Evolutionary conservation across 1,140 invertebrate species (phyloP), one percentile per base, ranked within the genome.

Genomic region (Battus philenor): DNA sequence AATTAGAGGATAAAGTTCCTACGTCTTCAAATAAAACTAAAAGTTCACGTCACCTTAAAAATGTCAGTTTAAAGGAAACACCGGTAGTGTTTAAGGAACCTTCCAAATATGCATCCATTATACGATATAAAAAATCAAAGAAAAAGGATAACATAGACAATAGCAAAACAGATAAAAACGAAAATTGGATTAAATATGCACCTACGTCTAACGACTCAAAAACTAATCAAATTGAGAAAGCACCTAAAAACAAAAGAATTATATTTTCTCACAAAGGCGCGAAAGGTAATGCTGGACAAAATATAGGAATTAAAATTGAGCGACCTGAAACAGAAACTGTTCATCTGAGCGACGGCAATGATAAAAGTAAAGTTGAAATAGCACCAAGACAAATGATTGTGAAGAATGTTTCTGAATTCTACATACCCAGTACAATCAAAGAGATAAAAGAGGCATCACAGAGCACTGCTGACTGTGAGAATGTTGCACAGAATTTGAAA

Each of bases 301-400:
- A 47, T 9, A 31, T 69, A 3, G 63, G 62, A 10, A 68, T 72
- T 24, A 55, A 57, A 13, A 67, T 69, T 41, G 62, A 69, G 11
- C 54, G 46, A n/a, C 10, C 61, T 58, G 20, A 54, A n/a, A 31
- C 54, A 8, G 61, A 63, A 22, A 62, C 67, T 26, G 49, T 45
- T 24, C 41, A 63, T 3, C n/a, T 38, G 0, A 36, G 32, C 27
- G 13, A 32, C 12, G 11, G 11, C 2, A 16, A 10, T 13, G 15
- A 44, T 16, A 24, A 30, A 11, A 49, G 18, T 26, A n/a, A 44
- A 49, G 2, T 16, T 10, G 8, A 10, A 38, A 38, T 8, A 34
- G 17, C 31, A 17, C 8, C 17, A 9, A 33, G 17, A n/a, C 31
- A 33, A 3, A 13, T 33, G 31, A 15, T 16, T 33, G 15, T 13